A percentile compares a stretch with the other conserved stretches of the same genome.
Evolutionary conservation across 2,888 invertebrate species (phyloP).

Genomic region (Matsumyia berberina): DNA sequence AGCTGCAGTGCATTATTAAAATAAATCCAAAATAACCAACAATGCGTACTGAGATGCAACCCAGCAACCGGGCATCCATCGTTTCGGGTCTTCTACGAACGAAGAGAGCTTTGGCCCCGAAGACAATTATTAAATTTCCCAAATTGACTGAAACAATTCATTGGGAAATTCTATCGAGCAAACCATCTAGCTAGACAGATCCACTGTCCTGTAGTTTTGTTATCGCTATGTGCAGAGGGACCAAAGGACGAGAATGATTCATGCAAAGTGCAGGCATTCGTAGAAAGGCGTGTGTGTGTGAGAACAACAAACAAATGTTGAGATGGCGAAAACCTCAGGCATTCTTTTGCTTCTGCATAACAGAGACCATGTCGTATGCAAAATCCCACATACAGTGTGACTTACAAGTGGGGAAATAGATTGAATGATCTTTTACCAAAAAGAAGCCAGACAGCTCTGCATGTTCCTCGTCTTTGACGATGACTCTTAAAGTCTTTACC

Average conservation of each 20-base stretch:
- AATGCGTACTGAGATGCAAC: constrained; percentile 38
- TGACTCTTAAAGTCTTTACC: too few relatives aligned
- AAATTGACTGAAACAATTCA: constrained; percentile 75
- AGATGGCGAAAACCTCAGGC: constrained; percentile 46
- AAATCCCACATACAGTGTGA: constrained; percentile 36
- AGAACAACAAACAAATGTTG: constrained; percentile 60
- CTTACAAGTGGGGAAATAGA: background rate
- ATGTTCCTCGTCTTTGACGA: too few relatives aligned
- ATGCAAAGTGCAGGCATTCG: constrained; percentile 25
- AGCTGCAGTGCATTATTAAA: constrained; percentile 74
- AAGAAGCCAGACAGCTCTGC: too few relatives aligned
- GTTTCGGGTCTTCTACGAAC: background rate
- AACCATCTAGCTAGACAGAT: constrained; percentile 17
- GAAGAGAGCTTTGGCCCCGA: constrained; percentile 37
- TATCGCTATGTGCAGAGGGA: constrained; percentile 43
- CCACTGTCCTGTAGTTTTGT: constrained; percentile 22
- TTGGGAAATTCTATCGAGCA: constrained; percentile 69
- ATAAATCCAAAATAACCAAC: constrained; percentile 68
- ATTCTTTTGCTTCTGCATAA: constrained; percentile 41
- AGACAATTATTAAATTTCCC: constrained; percentile 73
- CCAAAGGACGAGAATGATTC: constrained; percentile 30
- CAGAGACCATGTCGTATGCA: constrained; percentile 14
- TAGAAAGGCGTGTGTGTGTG: constrained; percentile 12
- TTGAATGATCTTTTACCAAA: too few relatives aligned
- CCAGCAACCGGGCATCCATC: background rate